phyloP scores from a whole-genome alignment of 2,888 invertebrate genomes.

The Thyatira batis region DNA sequence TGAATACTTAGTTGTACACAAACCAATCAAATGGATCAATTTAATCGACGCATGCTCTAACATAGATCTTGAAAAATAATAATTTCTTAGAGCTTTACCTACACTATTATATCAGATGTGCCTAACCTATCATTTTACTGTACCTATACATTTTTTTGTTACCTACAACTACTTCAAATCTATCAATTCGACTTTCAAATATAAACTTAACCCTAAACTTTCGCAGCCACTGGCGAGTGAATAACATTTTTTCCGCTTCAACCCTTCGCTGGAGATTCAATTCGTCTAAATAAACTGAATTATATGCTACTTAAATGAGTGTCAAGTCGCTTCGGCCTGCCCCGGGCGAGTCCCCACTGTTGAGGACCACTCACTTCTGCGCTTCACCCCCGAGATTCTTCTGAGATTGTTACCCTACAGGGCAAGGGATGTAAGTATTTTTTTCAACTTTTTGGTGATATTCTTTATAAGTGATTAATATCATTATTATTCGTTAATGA shows the following conservation, averaged over 20 bases:
- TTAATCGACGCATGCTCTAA: too few species aligned
- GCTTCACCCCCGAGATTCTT: constrained; percentile 69
- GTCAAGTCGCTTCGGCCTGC: constrained; percentile 66
- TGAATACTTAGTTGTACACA: too few species aligned
- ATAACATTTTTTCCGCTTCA: constrained; percentile 41
- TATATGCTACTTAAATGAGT: constrained; percentile 88
- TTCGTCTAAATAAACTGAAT: constrained; percentile 85
- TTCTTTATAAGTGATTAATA: too few species aligned
- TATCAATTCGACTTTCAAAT: not conserved
- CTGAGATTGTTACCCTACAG: constrained; percentile 46
- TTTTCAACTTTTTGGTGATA: constrained; percentile 16
- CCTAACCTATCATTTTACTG: too few species aligned
- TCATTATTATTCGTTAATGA: too few species aligned
- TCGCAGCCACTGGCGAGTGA: constrained; percentile 8
- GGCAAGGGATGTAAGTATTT: constrained; percentile 34
- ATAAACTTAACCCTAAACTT: not conserved
- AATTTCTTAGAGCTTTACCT: too few species aligned
- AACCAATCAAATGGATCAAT: too few species aligned
- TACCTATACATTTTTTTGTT: too few species aligned
- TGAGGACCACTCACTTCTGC: constrained; percentile 64
- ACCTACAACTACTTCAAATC: too few species aligned
- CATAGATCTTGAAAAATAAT: too few species aligned
- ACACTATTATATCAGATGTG: too few species aligned
- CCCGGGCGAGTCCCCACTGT: constrained; percentile 33
- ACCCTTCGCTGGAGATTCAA: constrained; percentile 63